phyloP scores from a whole-genome alignment of 2,888 invertebrate genomes.

The Cosmopolites sordidus region DNA sequence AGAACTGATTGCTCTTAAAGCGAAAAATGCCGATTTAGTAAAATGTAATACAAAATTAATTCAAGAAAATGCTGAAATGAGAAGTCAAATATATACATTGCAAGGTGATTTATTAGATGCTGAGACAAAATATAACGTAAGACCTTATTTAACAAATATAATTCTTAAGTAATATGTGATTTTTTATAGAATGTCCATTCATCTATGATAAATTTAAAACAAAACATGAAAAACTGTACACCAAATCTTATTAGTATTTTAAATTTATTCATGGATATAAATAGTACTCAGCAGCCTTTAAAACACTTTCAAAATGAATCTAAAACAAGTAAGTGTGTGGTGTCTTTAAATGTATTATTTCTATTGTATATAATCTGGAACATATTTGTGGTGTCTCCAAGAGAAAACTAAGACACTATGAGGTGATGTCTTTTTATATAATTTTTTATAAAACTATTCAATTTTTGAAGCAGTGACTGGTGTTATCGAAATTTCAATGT shows the following conservation, averaged over 20 bases:
- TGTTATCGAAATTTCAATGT: not conserved
- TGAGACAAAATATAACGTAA: slow-evolving; percentile 13
- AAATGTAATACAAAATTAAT: slow-evolving; percentile 12
- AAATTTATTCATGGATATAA: slow-evolving; percentile 9
- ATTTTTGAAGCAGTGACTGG: too few species aligned
- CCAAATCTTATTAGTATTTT: slow-evolving; percentile 9
- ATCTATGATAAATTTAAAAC: not conserved
- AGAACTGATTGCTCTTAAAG: slow-evolving; percentile 13
- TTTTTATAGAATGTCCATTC: slow-evolving; percentile 5
- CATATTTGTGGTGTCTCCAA: too few species aligned
- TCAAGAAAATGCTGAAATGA: slow-evolving; percentile 9
- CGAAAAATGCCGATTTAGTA: slow-evolving; percentile 14
- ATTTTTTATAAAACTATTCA: too few species aligned
- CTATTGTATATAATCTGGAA: too few species aligned
- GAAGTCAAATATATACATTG: slow-evolving; percentile 5
- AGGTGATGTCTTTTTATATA: too few species aligned
- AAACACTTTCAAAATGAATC: not conserved
- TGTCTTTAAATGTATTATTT: too few species aligned
- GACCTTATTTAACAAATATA: not conserved
- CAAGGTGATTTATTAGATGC: slow-evolving; percentile 2
- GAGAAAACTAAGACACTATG: too few species aligned
- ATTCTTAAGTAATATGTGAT: not conserved
- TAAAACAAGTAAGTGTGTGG: not conserved
- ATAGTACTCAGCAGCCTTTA: not conserved
- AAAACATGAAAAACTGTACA: slow-evolving; percentile 13